Evolutionary conservation across 2,797 vertebrate species (phyloP), one percentile per base, ranked within the genome.

Genomic region (Coendou prehensilis): DNA sequence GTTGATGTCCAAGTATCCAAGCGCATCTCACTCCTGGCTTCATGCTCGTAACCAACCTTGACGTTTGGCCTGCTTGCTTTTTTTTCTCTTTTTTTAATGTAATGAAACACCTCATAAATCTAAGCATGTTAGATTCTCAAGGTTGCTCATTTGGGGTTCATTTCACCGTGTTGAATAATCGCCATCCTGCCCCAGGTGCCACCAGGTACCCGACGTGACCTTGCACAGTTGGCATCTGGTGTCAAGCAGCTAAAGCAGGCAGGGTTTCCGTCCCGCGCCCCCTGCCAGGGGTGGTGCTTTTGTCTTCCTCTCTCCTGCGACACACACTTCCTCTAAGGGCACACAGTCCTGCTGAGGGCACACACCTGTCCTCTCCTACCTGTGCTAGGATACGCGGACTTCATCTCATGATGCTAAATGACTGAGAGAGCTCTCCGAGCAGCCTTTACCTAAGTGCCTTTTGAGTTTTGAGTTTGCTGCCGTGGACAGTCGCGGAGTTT

Each of bases 1-100:
- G 79, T 87, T 80, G n/a, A 76, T 84, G 63, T 82, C 87, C 22
- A 37, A 75, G 57, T 82, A 78, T 96, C 93, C 94, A 92, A 26
- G 94, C 57, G 50, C 56, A 30, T 63, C 86, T 89, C 63, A 5
- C 84, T 86, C 87, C 78, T 59, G 92, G 81, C 61, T 37, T 69
- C 85, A 52, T 50, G 85, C 81, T 93, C 59, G 78, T 89, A 45
- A 75, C 57, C 59, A 67, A 47, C 81, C 69, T 61, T 75, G 82
- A 96, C 10, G 56, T 50, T 50, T 73, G 91, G 61, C 89, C 91
- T 47, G 50, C 80, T 61, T 84, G 54, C 67, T 79, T 56, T 87
- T 56, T 9, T 41, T 41, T 82, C 69, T 89, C 23, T 75, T 45
- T 41, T 41, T 23, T 78, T n/a, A 79, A 69, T 47, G 45, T 91